phyloP scores from a whole-genome alignment of 2,888 invertebrate species.

The Sinohyriopsis cumingii region DNA sequence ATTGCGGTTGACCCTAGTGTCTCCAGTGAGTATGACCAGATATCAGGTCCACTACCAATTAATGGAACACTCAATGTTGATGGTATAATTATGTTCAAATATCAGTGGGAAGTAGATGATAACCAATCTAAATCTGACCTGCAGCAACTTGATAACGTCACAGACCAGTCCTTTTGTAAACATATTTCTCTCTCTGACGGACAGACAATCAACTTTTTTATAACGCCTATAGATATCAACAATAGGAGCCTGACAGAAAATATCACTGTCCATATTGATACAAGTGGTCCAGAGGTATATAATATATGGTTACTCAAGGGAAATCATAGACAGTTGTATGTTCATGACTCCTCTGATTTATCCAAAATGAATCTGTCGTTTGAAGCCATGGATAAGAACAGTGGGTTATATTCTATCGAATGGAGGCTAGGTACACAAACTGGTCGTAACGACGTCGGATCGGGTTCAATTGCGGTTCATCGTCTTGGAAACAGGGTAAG shows the following conservation, averaged over 20 bases:
- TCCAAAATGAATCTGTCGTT: slow-evolving; percentile 39
- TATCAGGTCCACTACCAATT: slow-evolving; percentile 28
- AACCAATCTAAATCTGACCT: background rate
- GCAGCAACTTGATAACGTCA: slow-evolving; percentile 14
- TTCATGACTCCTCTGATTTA: slow-evolving; percentile 41
- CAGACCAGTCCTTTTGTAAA: slow-evolving; percentile 24
- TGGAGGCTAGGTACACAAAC: slow-evolving; percentile 37
- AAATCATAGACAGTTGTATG: slow-evolving; percentile 30
- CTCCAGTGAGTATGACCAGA: slow-evolving; percentile 36
- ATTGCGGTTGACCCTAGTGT: slow-evolving; percentile 20
- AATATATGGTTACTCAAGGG: slow-evolving; percentile 32
- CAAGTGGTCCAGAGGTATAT: slow-evolving; percentile 25
- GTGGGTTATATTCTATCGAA: slow-evolving; percentile 35
- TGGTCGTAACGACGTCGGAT: slow-evolving; percentile 15
- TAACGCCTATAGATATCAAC: slow-evolving; percentile 37
- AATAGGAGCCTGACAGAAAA: slow-evolving; percentile 23
- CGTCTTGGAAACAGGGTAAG: slow-evolving; percentile 10
- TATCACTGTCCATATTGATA: slow-evolving; percentile 27
- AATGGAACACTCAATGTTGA: slow-evolving; percentile 36
- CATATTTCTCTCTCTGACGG: slow-evolving; percentile 28
- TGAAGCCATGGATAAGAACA: slow-evolving; percentile 41
- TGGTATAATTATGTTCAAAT: slow-evolving; percentile 30
- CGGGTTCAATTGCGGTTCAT: slow-evolving; percentile 10
- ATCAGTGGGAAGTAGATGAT: slow-evolving; percentile 7
- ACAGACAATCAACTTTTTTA: slow-evolving; percentile 22